These are phyloP conservation scores for Lasiurus cinereus DNA, from an alignment of 2,113 vertebrate genomes.

Conservation along the genomic window DNA sequence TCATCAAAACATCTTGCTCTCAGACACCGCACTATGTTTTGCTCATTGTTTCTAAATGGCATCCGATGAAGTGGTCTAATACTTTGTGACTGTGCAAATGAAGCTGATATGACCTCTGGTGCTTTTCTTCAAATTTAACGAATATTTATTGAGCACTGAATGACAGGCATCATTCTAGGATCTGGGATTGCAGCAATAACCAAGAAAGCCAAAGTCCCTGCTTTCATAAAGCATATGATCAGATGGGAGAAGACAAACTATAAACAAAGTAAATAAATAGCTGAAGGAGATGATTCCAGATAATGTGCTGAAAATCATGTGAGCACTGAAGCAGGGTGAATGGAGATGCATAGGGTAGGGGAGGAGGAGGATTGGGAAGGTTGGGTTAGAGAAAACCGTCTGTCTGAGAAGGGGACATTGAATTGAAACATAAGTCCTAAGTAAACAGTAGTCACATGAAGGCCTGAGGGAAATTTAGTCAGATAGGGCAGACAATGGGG, in stretches of 20 bases:
- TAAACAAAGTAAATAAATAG: background rate
- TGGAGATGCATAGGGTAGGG: background rate
- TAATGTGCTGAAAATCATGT: background rate
- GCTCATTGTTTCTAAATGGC: constrained; percentile 22
- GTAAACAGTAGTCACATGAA: background rate
- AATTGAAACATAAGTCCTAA: background rate
- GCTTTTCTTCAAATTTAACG: constrained; percentile 48
- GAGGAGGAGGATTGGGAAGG: too few relatives aligned
- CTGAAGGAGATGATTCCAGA: background rate
- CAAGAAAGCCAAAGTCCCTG: background rate
- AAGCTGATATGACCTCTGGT: constrained; percentile 12
- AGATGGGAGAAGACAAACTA: background rate
- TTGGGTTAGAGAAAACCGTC: background rate
- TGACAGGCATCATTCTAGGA: background rate
- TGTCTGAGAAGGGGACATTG: background rate
- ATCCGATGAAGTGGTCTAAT: constrained; percentile 28
- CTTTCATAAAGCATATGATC: background rate
- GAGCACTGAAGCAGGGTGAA: background rate
- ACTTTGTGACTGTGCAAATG: constrained; percentile 16
- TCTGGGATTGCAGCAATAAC: background rate
- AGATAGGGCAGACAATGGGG: background rate
- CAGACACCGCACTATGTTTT: background rate
- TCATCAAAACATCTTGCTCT: constrained; percentile 25
- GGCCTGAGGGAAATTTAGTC: background rate
- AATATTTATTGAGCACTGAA: constrained; percentile 21